phyloP scores from a whole-genome alignment of 2,888 invertebrate genomes.

The Ganaspis brasiliensis region DNA sequence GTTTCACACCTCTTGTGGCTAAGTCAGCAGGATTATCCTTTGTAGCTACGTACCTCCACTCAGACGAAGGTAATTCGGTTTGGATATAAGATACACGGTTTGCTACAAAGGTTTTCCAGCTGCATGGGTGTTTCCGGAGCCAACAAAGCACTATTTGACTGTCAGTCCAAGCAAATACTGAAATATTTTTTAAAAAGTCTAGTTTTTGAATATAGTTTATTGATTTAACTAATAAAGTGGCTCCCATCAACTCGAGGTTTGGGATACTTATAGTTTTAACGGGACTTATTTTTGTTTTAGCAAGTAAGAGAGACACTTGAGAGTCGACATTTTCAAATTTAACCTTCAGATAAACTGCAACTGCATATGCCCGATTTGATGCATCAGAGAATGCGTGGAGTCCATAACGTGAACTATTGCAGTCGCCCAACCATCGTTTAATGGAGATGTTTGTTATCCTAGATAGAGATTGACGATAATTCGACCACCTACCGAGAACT shows the following conservation, averaged over 20 bases:
- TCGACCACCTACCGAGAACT: slow-evolving; percentile 43
- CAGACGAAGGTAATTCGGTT: slow-evolving; percentile 54
- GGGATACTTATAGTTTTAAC: slow-evolving; percentile 57
- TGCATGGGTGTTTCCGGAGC: slow-evolving; percentile 61
- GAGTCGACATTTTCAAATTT: background rate
- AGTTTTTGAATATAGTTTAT: slow-evolving; percentile 40
- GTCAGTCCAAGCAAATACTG: slow-evolving; percentile 60
- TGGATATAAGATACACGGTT: slow-evolving; percentile 67
- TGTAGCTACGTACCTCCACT: slow-evolving; percentile 63
- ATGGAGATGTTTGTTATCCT: slow-evolving; percentile 19
- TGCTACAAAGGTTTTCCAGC: slow-evolving; percentile 65
- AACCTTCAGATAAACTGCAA: slow-evolving; percentile 50
- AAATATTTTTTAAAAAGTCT: slow-evolving; percentile 27
- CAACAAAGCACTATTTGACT: slow-evolving; percentile 65
- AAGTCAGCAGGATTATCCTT: slow-evolving; percentile 50
- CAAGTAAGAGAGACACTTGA: slow-evolving; percentile 42
- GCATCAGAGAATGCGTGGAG: slow-evolving; percentile 47
- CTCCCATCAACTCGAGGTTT: slow-evolving; percentile 55
- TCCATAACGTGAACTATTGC: too few relatives aligned
- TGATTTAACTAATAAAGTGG: slow-evolving; percentile 49
- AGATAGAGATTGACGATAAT: slow-evolving; percentile 23
- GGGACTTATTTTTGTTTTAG: slow-evolving; percentile 53
- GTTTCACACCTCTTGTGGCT: slow-evolving; percentile 45
- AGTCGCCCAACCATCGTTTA: background rate
- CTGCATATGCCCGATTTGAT: slow-evolving; percentile 47